Base-by-base conservation (phyloP, 92 coral and sea anemone species). In the Nematostella vectensis region DNA sequence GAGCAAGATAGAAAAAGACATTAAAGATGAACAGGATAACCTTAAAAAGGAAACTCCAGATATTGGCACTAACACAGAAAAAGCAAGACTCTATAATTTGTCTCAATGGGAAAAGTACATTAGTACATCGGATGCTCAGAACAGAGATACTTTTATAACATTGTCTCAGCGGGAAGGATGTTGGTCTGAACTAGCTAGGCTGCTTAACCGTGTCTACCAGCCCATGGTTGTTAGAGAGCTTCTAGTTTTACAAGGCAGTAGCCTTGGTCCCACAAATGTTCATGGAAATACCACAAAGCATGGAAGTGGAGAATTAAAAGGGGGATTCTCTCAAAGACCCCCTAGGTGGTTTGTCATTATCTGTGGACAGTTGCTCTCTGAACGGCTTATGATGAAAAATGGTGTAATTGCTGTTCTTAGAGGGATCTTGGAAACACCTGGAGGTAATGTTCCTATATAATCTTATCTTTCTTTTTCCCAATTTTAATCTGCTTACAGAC, bases 361-460 rank as follows among this genome's bases (percentile, higher is more conserved):
- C 25, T 91, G 98, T 74, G 95, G 98, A 3, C 74, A 62, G 43
- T 44, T 91, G 57, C 61, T 91, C 58, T 86, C 98, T 11, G 89
- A 79, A 66, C 44, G 89, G 26, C 70, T 91, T 28, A 77, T 81
- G 87, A 86, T 70, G 50, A 48, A 67, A 36, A 69, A 81, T 71
- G 98, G 98, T 10, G 88, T 91, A 3, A 81, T 77, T 27, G 89
- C 79, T 18, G 79, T 91, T 31, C 43, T 91, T 28, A 71, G 55
- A 66, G 95, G 84, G 10, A 48, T 91, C 25, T 61, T 91, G 12
- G 98, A 86, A 23, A 51, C 67, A 28, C 58, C 69, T 45, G 43
- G 57, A 72, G 97, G 97, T 89, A 57, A 9, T 50, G 28, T 3
- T 4, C 9, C 27, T 27, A 17, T 20, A 8, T 18, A 50, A 17